Conservation (phyloP, 2,113 vertebrate genomes). For the Panthera tigris region DNA sequence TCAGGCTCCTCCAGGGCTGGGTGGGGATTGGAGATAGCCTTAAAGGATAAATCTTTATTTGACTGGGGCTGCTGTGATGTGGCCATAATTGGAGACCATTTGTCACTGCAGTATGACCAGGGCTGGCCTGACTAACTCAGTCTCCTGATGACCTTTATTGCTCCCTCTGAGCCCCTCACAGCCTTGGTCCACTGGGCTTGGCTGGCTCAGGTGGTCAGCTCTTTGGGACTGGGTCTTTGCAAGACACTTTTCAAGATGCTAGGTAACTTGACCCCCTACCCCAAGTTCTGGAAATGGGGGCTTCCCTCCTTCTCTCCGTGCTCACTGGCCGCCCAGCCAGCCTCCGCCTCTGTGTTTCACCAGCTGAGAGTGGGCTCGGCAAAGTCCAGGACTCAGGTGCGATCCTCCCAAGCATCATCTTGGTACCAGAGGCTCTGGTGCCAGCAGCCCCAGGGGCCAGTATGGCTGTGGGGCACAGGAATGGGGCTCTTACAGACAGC, state of each 20-base stretch:
- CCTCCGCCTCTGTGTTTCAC: rapidly evolving
- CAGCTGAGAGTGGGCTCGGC: neutral
- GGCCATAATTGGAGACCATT: neutral
- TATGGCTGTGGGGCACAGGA: rapidly evolving
- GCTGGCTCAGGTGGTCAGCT: neutral
- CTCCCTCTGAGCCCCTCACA: neutral
- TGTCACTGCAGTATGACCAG: neutral
- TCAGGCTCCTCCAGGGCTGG: neutral
- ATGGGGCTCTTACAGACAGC: neutral
- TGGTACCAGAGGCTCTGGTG: rapidly evolving
- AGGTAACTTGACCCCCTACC: neutral
- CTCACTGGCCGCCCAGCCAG: rapidly evolving
- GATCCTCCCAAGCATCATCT: rapidly evolving
- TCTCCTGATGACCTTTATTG: no score
- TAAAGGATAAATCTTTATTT: neutral
- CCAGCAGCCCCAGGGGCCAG: rapidly evolving
- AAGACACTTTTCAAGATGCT: neutral
- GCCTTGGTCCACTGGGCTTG: no score
- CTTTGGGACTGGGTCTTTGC: neutral
- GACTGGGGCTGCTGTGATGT: no score
- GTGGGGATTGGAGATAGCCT: neutral
- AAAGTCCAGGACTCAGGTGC: neutral
- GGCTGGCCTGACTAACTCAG: neutral
- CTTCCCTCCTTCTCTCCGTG: neutral
- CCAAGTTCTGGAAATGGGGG: neutral